A percentile compares a stretch with the other conserved stretches of the same genome.
These are phyloP conservation scores for Habropoda laboriosa DNA, from an alignment of 1,140 invertebrate species.

Conservation along the genomic window DNA sequence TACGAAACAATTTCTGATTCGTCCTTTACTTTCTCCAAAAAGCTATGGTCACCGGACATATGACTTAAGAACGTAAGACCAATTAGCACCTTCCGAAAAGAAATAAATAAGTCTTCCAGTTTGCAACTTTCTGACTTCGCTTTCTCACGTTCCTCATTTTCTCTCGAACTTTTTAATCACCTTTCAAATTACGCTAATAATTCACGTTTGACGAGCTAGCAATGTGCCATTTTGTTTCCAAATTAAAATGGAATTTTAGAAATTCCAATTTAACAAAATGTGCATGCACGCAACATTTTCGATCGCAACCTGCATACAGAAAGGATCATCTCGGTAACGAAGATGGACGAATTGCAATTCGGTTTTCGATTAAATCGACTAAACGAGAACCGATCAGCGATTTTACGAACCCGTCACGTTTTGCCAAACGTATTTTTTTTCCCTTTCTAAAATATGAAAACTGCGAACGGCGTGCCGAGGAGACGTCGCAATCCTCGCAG, in stretches of 20 bases:
- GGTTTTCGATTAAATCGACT: neutral
- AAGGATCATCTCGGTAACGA: neutral
- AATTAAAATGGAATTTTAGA: neutral
- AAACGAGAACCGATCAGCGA: neutral
- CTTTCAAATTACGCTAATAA: no score
- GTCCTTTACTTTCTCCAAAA: no score
- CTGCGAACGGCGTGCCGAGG: neutral
- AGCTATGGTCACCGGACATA: no score
- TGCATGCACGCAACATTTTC: neutral
- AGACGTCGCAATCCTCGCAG: neutral
- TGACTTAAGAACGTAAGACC: no score
- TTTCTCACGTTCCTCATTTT: no score
- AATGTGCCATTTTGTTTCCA: neutral
- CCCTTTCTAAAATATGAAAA: conserved; percentile 33
- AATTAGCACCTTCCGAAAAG: no score
- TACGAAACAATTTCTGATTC: no score
- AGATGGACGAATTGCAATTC: neutral
- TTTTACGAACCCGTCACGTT: neutral
- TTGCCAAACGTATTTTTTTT: neutral
- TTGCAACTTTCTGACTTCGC: no score
- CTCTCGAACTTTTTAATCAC: no score
- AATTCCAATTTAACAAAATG: neutral
- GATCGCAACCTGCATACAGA: neutral
- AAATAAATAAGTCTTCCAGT: no score
- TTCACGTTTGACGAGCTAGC: no score